Base-by-base conservation (phyloP, 2,113 vertebrate genomes). In the Menidia beryllina region DNA sequence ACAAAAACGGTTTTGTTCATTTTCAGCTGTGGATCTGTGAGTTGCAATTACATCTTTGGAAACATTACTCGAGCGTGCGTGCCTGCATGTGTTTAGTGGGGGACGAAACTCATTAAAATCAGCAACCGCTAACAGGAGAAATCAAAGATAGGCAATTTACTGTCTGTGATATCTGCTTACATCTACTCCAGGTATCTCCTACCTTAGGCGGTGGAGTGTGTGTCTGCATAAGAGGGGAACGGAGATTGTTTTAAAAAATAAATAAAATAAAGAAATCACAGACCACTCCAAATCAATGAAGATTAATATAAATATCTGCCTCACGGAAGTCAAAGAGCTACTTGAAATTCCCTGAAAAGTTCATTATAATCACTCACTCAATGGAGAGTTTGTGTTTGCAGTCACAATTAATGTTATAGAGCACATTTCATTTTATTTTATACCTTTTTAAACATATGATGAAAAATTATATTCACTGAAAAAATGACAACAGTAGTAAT, bases 101-200 rank as follows among this genome's bases (percentile, higher is more conserved):
- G 21, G 39, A 10, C 41, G 38, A 53, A 26, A 50, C 45, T 77
- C 23, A 47, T 72, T 75, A 63, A 69, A 68, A 69, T 71, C 64
- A 68, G 54, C 60, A 65, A 58, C 56, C 15, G 56, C 65, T 79
- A 79, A 86, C 72, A 81, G 62, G 61, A 59, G 61, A 36, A 74
- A 69, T 79, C 69, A 69, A 86, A 86, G 79, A 83, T 86, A 81
- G 68, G 57, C 57, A 81, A 70, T 77, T 87, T 69, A 73, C 55
- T n/a, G 59, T 36, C 72, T 84, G 86, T 85, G 80, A 72, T 78
- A 72, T 82, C 43, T 64, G 43, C 62, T 58, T 6, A 15, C 30
- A 34, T 26, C 39, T 0, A 62, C 69, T 51, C 0, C 1, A 59
- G 26, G 17, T 45, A 45, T 45, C 7, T 45, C 19, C 13, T 15